Evolutionary conservation across 2,113 vertebrate species (phyloP).

Genomic region (Spea bombifrons): DNA sequence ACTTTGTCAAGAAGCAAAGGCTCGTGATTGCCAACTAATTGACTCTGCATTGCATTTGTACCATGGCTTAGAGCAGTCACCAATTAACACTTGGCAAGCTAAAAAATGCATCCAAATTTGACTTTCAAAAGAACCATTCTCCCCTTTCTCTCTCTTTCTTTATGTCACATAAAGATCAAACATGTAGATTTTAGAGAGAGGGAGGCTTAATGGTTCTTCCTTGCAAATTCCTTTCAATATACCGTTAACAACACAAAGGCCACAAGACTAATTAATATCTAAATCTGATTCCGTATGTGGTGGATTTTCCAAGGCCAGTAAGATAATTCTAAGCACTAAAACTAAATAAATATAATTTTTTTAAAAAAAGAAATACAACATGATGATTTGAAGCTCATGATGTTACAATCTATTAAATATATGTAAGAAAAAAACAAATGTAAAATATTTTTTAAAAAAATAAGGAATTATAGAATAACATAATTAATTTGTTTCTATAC

Average conservation of each 20-base stretch:
- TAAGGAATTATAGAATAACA: no score
- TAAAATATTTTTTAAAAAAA: no score
- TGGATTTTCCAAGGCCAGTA: constrained; percentile 58
- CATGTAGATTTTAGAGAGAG: constrained; percentile 56
- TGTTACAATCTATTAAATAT: no score
- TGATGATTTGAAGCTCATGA: no score
- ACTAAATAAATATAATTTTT: constrained; percentile 12
- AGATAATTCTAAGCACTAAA: constrained; percentile 53
- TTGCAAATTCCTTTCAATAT: constrained; percentile 67
- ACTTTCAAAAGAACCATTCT: constrained; percentile 65
- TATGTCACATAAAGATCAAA: constrained; percentile 67
- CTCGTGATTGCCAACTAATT: constrained; percentile 61
- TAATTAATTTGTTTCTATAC: background rate
- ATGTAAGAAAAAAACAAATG: no score
- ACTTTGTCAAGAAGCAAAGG: constrained; percentile 60
- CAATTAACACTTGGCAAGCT: constrained; percentile 72
- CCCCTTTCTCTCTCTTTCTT: constrained; percentile 51
- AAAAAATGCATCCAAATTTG: constrained; percentile 62
- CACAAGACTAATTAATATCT: constrained; percentile 64
- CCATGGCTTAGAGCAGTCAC: constrained; percentile 58
- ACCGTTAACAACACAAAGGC: constrained; percentile 68
- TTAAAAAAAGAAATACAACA: no score
- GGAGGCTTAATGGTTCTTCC: constrained; percentile 66
- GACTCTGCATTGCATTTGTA: constrained; percentile 62
- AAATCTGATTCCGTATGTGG: constrained; percentile 62